These are phyloP conservation scores for Lepilemur ruficaudatus DNA, from an alignment of 2,797 vertebrate genomes.

Conservation along the genomic window DNA sequence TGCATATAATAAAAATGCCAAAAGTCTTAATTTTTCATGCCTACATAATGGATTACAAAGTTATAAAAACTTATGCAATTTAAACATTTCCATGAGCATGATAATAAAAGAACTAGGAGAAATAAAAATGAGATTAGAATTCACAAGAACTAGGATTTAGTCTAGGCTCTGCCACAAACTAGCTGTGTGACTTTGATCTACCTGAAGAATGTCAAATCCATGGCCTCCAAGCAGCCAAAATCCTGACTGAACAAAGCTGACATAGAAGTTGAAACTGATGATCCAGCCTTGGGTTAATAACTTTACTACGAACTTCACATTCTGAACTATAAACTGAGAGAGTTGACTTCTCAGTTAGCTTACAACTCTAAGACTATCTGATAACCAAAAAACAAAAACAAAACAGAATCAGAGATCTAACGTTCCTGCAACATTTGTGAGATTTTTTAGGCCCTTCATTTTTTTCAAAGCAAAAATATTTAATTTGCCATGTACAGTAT, in stretches of 20 bases:
- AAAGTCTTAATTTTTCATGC: conserved; percentile 49
- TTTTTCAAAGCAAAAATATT: neutral
- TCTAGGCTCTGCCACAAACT: neutral
- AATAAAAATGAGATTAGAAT: conserved; percentile 39
- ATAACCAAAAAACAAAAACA: neutral
- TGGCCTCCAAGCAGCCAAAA: neutral
- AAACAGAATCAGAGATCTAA: neutral
- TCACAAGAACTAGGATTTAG: neutral
- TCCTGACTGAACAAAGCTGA: neutral
- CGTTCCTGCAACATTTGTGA: neutral
- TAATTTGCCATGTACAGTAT: neutral
- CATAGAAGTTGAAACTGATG: neutral
- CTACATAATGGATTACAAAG: conserved; percentile 45
- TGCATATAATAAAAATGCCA: conserved; percentile 49
- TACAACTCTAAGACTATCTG: neutral
- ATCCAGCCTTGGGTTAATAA: neutral
- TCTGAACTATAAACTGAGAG: neutral
- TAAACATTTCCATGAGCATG: conserved; percentile 9
- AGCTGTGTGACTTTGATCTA: neutral
- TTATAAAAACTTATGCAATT: conserved; percentile 37
- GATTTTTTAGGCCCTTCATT: neutral
- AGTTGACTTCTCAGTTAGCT: neutral
- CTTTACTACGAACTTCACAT: neutral
- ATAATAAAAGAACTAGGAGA: conserved; percentile 31
- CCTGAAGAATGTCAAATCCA: neutral